Conservation (phyloP, 2,797 vertebrate species). For the Schizopygopsis malacanthus region DNA sequence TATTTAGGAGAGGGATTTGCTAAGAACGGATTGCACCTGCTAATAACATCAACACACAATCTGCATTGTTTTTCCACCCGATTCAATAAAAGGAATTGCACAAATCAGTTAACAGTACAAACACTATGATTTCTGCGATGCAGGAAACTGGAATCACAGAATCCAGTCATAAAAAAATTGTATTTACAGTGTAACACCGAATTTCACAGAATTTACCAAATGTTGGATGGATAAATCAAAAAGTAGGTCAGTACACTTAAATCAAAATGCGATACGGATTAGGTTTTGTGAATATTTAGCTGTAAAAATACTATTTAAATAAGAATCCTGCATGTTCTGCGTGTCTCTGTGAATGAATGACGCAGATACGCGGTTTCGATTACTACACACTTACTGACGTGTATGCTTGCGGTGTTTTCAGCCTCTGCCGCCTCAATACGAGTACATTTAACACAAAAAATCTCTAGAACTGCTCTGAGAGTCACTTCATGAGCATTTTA, state of each 20-base stretch:
- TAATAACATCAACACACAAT: not conserved
- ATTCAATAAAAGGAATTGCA: not conserved
- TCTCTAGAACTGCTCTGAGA: too few species aligned
- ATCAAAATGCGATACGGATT: not conserved
- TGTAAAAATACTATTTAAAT: not conserved
- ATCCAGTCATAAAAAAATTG: not conserved
- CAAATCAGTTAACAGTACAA: not conserved
- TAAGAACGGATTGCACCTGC: too few species aligned
- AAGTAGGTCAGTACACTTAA: not conserved
- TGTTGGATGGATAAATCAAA: not conserved
- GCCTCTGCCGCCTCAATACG: too few species aligned
- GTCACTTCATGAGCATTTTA: too few species aligned
- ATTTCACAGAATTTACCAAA: not conserved
- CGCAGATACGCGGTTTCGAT: too few species aligned
- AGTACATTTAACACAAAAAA: too few species aligned
- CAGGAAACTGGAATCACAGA: not conserved
- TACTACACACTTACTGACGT: too few species aligned
- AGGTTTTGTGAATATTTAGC: not conserved
- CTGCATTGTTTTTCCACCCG: not conserved
- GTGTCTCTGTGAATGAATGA: too few species aligned
- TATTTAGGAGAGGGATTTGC: not conserved
- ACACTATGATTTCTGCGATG: not conserved
- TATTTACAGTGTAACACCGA: not conserved
- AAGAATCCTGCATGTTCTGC: too few species aligned
- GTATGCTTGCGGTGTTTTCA: too few species aligned